Evolutionary conservation across 2,888 invertebrate species (phyloP).

Genomic region (Eupelmus urozonus): DNA sequence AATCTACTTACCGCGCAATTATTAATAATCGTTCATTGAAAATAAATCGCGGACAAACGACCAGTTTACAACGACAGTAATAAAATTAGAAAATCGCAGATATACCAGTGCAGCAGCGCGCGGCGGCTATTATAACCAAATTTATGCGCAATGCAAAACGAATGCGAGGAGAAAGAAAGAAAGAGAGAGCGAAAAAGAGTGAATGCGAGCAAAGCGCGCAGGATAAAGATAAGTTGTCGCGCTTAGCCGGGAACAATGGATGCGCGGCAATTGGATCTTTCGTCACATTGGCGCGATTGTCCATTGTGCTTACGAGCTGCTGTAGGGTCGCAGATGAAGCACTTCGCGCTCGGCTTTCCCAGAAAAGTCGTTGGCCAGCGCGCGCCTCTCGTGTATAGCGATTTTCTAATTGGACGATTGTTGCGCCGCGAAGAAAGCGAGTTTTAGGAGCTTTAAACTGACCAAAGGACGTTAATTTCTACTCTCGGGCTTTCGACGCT

Average conservation of each 20-base stretch:
- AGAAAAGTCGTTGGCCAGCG: constrained; percentile 34
- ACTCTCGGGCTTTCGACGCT: neutral
- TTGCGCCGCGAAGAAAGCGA: neutral
- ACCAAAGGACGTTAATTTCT: neutral
- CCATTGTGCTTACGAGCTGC: neutral
- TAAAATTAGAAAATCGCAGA: constrained; percentile 5
- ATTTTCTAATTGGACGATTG: constrained; percentile 56
- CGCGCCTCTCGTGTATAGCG: too few species aligned
- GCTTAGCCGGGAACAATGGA: constrained; percentile 53
- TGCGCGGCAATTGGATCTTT: constrained; percentile 52
- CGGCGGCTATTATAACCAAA: constrained; percentile 13
- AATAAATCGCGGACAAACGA: too few species aligned
- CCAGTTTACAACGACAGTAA: too few species aligned
- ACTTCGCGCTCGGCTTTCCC: constrained; percentile 13
- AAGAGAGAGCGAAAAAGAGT: constrained; percentile 1
- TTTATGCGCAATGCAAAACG: constrained; percentile 25
- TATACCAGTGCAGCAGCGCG: neutral
- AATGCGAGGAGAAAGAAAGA: neutral
- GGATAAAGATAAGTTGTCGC: constrained; percentile 58
- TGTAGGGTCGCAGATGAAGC: constrained; percentile 4
- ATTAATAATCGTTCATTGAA: too few species aligned
- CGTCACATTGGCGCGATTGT: constrained; percentile 35
- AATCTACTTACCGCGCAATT: too few species aligned
- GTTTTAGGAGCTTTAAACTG: constrained; percentile 16
- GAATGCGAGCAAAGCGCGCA: neutral